phyloP scores from a whole-genome alignment of 2,888 invertebrate species.

The Drosophila antonietae region DNA sequence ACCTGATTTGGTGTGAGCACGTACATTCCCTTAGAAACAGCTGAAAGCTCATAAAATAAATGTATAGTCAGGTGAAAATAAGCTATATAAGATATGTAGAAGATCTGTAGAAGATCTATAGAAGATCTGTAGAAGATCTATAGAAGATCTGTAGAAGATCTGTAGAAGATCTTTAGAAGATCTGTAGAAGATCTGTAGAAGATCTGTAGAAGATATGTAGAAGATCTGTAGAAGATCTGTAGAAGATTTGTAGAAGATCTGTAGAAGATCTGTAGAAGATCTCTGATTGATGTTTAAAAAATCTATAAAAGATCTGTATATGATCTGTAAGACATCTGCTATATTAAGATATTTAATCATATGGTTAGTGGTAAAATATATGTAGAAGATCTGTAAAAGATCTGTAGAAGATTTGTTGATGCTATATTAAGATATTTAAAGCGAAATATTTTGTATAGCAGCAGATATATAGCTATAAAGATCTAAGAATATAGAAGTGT shows the following conservation, averaged over 20 bases:
- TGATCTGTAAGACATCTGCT: too few relatives aligned
- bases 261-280: not conserved
- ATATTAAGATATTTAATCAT: too few relatives aligned
- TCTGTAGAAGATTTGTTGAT: not conserved
- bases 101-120: not conserved
- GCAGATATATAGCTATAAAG: not conserved
- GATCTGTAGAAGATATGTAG: not conserved
- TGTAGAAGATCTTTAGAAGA: not conserved
- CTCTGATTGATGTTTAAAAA: too few relatives aligned
- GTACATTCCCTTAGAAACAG: constrained; percentile 12
- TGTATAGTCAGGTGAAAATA: not conserved
- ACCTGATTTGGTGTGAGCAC: constrained; percentile 7
- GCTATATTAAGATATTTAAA: too few relatives aligned
- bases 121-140: not conserved
- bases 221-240: not conserved
- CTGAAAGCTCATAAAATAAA: constrained; percentile 20
- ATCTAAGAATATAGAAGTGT: constrained; percentile 11
- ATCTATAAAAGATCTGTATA: not conserved
- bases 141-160: not conserved
- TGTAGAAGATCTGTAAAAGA: not conserved
- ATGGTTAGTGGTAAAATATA: too few relatives aligned
- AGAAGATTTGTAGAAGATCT: not conserved
- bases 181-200: not conserved
- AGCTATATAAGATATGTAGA: not conserved
- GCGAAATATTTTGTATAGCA: too few relatives aligned